These are phyloP conservation scores for Aspiorhynchus laticeps DNA, from an alignment of 2,113 vertebrate species.

Conservation along the genomic window DNA sequence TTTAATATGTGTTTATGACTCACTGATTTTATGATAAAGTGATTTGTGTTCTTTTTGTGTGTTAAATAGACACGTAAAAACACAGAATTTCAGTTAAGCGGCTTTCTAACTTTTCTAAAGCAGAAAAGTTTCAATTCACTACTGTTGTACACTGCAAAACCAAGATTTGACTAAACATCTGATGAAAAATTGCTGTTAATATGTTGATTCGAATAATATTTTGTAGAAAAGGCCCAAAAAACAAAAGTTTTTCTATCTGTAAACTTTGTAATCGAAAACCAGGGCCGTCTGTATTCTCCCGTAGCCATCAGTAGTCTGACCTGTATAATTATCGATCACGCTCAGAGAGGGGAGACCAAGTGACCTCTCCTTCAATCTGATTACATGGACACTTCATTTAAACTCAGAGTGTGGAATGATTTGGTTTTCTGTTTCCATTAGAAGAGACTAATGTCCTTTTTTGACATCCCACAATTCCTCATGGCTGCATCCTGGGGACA, in stretches of 20 bases:
- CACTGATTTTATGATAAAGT: no score
- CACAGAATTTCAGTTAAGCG: not conserved
- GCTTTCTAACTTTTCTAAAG: not conserved
- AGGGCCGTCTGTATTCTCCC: not conserved
- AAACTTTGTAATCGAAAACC: not conserved
- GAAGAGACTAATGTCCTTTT: constrained; percentile 56
- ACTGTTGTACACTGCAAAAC: not conserved
- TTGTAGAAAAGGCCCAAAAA: not conserved
- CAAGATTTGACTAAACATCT: not conserved
- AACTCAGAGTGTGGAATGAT: constrained; percentile 60
- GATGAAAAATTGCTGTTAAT: not conserved
- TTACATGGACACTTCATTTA: constrained; percentile 60
- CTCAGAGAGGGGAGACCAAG: constrained; percentile 29
- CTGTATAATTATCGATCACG: constrained; percentile 53
- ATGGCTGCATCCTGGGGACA: constrained; percentile 47
- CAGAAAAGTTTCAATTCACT: not conserved
- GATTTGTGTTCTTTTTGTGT: not conserved
- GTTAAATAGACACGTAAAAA: not conserved
- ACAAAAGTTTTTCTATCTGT: not conserved
- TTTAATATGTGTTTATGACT: not conserved
- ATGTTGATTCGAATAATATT: not conserved
- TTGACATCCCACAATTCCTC: constrained; percentile 57
- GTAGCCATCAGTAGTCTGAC: not conserved
- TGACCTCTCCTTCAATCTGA: constrained; percentile 53
- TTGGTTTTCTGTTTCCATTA: constrained; percentile 61